A percentile compares a stretch with the other conserved stretches of the same genome.
phyloP scores from a whole-genome alignment of 2,797 vertebrate genomes.

The Coreius guichenoti region DNA sequence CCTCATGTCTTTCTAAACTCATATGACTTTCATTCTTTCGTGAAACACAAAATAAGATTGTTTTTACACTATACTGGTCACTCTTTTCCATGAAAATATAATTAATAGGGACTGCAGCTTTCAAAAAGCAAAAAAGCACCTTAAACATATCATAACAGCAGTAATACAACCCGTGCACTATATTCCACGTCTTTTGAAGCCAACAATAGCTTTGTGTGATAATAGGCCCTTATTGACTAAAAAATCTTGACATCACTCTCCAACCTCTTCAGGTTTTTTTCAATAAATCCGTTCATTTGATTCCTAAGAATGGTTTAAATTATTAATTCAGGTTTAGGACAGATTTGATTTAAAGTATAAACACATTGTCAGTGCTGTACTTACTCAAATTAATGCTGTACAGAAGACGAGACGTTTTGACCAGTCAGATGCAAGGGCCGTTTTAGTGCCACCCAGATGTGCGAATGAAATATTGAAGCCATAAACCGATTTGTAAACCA shows the following conservation, averaged over 20 bases:
- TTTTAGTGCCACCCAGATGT: not conserved
- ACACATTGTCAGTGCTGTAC: not conserved
- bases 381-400: not conserved
- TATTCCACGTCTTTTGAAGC: not conserved
- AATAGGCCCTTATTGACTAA: not conserved
- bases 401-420: not conserved
- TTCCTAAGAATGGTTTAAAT: not conserved
- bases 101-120: not conserved
- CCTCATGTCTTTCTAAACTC: not conserved
- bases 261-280: not conserved
- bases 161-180: too few species aligned
- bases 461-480: not conserved
- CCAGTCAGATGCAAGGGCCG: not conserved
- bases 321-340: not conserved
- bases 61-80: slow-evolving; percentile 1
- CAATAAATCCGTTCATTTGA: not conserved
- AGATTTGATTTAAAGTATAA: not conserved
- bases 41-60: slow-evolving; percentile 35
- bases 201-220: not conserved
- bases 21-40: not conserved
- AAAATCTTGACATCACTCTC: not conserved
- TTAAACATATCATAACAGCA: not conserved
- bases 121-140: not conserved
- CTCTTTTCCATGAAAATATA: slow-evolving; percentile 2
- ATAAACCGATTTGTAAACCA: not conserved